These are phyloP conservation scores for Ceratosolen fusciceps DNA, from an alignment of 1,140 invertebrate genomes.

Conservation along the genomic window DNA sequence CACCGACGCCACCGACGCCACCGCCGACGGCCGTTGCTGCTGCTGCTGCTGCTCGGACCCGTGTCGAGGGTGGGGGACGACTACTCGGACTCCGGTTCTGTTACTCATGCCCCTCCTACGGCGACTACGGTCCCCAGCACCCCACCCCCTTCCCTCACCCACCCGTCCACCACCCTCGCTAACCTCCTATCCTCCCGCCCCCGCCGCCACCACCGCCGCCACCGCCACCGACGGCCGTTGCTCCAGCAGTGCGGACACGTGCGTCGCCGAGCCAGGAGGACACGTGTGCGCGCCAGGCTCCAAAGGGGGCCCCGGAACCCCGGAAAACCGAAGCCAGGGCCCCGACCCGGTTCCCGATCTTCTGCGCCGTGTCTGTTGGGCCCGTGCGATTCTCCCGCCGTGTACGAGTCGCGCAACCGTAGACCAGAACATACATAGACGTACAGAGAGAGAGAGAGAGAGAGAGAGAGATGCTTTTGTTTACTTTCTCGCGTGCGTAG, in stretches of 20 bases:
- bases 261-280: not conserved
- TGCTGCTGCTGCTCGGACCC: not conserved
- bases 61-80: slow-evolving; percentile 3
- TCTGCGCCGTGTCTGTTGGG: no score
- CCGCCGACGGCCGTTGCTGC: not conserved
- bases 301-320: not conserved
- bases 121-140: slow-evolving; percentile 3
- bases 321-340: no score
- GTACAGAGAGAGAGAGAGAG: no score
- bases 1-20: not conserved
- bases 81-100: slow-evolving; percentile 22
- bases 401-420: no score
- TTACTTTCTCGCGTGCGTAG: slow-evolving; percentile 19
- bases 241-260: not conserved
- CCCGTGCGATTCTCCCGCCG: no score
- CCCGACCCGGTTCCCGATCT: no score
- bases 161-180: no score
- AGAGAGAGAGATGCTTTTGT: slow-evolving; percentile 32
- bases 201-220: not conserved
- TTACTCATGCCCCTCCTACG: slow-evolving; percentile 42
- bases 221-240: not conserved
- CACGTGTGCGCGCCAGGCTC: not conserved
- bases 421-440: no score
- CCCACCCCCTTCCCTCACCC: not conserved
- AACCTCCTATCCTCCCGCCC: not conserved